Percentiles rank a stretch among this genome's conserved stretches.
Evolutionary conservation across 2,888 invertebrate genomes (phyloP).

Genomic region (Drosophila atripex): DNA sequence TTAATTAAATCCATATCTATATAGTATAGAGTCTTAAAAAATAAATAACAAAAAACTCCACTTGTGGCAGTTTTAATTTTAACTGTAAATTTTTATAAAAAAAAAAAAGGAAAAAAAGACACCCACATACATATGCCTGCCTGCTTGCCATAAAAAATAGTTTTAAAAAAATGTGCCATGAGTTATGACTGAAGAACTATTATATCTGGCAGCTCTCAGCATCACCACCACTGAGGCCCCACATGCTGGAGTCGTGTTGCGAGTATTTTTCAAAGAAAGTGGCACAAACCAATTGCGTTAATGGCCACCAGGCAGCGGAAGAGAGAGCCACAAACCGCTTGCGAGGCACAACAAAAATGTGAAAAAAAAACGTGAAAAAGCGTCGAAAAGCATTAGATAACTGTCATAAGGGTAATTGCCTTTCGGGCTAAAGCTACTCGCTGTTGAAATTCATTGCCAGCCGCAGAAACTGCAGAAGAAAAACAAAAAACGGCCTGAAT

Average conservation of each 20-base stretch:
- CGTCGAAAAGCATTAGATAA: slow-evolving; percentile 37
- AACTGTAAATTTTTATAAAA: no score
- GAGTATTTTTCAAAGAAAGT: slow-evolving; percentile 51
- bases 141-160: slow-evolving; percentile 19
- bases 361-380: background rate
- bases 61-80: no score
- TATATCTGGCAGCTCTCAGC: slow-evolving; percentile 27
- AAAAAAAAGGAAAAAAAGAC: background rate
- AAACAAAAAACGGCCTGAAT: no score
- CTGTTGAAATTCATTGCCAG: slow-evolving; percentile 18
- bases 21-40: no score
- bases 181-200: slow-evolving; percentile 28
- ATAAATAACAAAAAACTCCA: background rate
- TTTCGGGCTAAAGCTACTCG: background rate
- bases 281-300: slow-evolving; percentile 73
- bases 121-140: slow-evolving; percentile 24
- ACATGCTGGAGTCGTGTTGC: slow-evolving; percentile 35
- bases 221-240: no score
- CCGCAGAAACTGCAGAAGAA: slow-evolving; percentile 28
- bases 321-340: slow-evolving; percentile 13
- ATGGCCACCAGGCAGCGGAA: slow-evolving; percentile 49
- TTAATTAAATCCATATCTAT: slow-evolving; percentile 3
- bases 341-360: no score
- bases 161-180: no score
- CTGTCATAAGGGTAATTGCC: slow-evolving; percentile 46